Evolutionary conservation across 2,113 vertebrate species (phyloP).

Genomic region (Eulemur rufifrons): DNA sequence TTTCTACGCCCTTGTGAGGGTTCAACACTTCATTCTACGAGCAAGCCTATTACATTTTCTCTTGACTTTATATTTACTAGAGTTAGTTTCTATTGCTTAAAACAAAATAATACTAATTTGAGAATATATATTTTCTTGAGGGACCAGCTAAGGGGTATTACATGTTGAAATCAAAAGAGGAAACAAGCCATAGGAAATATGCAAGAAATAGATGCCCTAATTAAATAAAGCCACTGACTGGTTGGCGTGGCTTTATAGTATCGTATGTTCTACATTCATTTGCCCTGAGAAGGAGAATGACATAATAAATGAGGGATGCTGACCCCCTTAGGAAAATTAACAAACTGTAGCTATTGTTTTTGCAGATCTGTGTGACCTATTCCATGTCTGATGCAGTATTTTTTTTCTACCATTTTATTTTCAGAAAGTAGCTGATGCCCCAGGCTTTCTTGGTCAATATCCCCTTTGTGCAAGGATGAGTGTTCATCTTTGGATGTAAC

Average conservation of each 20-base stretch:
- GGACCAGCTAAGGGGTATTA: background rate
- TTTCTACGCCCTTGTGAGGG: background rate
- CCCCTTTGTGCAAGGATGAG: conserved; percentile 72
- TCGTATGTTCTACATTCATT: background rate
- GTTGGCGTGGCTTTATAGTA: background rate
- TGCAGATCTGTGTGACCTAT: conserved; percentile 62
- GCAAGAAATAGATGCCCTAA: background rate
- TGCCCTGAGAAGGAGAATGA: conserved; percentile 55
- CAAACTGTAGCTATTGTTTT: conserved; percentile 32
- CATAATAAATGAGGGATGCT: background rate
- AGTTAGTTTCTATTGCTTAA: background rate
- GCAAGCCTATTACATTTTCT: background rate
- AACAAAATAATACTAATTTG: background rate
- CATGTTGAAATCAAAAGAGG: background rate
- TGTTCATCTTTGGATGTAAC: conserved; percentile 69
- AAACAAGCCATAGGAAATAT: background rate
- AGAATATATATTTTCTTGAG: background rate
- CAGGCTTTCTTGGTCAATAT: conserved; percentile 77
- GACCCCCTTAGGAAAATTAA: conserved; percentile 66
- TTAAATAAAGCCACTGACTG: background rate
- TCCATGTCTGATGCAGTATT: conserved; percentile 50
- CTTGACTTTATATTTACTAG: background rate
- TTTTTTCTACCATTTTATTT: conserved; percentile 61
- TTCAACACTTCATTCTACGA: background rate
- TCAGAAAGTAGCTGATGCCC: conserved; percentile 70